These are phyloP conservation scores for Xestoiulus laeticollis DNA, from an alignment of 2,888 invertebrate genomes.

Conservation along the genomic window DNA sequence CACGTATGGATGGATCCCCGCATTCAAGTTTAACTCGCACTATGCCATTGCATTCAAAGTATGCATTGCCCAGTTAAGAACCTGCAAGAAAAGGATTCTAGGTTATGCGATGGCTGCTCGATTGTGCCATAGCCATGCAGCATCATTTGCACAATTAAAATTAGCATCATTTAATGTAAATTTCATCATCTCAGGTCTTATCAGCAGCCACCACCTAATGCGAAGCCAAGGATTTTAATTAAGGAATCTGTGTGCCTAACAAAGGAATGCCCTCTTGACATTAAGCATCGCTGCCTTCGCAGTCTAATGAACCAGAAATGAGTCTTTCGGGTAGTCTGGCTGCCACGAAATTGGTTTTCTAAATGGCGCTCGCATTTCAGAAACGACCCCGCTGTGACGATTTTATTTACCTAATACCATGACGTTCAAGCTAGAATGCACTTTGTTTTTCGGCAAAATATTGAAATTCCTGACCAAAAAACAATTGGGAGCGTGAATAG, in stretches of 20 bases:
- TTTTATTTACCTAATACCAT: not conserved
- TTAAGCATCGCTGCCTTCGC: constrained; percentile 22
- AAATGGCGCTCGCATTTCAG: not conserved
- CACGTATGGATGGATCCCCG: constrained; percentile 27
- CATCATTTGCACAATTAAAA: constrained; percentile 40
- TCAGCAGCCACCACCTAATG: constrained; percentile 39
- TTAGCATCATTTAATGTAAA: constrained; percentile 40
- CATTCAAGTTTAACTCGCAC: constrained; percentile 3
- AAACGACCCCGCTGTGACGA: constrained; percentile 14
- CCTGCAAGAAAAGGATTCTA: constrained; percentile 1
- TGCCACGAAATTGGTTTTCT: not conserved
- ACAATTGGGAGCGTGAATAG: not conserved
- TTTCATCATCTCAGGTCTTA: constrained; percentile 25
- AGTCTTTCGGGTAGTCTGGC: not conserved
- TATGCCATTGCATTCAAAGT: not conserved
- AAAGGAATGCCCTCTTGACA: constrained; percentile 35
- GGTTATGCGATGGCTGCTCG: constrained; percentile 1
- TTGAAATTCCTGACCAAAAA: not conserved
- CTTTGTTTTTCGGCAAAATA: not conserved
- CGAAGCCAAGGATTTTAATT: constrained; percentile 19
- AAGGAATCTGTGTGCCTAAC: constrained; percentile 14
- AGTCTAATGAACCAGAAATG: constrained; percentile 40
- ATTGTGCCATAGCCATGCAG: not conserved
- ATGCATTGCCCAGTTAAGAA: not conserved
- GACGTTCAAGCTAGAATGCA: not conserved